These are phyloP conservation scores for Tachuris rubrigastra DNA, from an alignment of 2,113 vertebrate species.

Conservation along the genomic window DNA sequence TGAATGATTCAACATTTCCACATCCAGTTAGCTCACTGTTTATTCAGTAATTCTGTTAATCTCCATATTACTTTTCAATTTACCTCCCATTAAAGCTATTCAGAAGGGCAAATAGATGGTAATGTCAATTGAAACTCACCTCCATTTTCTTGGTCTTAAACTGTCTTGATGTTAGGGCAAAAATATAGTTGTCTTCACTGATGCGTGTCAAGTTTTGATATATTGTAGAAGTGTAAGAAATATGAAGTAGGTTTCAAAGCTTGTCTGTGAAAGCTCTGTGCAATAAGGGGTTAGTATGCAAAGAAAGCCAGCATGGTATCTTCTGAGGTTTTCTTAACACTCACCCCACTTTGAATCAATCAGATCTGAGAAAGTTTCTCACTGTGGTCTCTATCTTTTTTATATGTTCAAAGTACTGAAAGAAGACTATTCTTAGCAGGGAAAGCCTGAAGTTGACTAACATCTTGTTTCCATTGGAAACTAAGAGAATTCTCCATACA, in stretches of 20 bases:
- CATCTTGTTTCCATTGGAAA: not conserved
- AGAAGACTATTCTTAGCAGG: not conserved
- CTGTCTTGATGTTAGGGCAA: rapidly evolving
- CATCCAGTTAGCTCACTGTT: not conserved
- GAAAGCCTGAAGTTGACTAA: not conserved
- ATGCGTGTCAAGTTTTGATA: not conserved
- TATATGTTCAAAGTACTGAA: not conserved
- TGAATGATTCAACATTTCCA: not conserved
- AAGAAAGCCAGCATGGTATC: not conserved
- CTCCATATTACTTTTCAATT: not conserved
- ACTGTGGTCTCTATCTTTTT: not conserved
- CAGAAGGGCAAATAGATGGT: not conserved
- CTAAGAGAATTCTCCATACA: not conserved
- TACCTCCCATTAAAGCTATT: not conserved
- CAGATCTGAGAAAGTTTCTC: not conserved
- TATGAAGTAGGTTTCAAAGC: not conserved
- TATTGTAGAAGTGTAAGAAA: not conserved
- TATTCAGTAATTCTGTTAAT: not conserved
- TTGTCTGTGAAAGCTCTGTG: not conserved
- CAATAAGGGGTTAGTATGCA: not conserved
- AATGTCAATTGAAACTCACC: not conserved
- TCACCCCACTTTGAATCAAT: not conserved
- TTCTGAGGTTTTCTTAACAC: not conserved
- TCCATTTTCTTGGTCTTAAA: not conserved
- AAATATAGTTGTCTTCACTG: not conserved